These are phyloP conservation scores for rabbit (Oryctolagus cuniculus) DNA, from an alignment of 2,113 vertebrate species.

Conservation along the genomic window mOryCun1.1 NC_091448.1:25264501-25265000, in stretches of 20 bases:
- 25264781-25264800: background rate
- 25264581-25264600: too few species aligned
- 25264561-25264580: background rate
- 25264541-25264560: background rate
- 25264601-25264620: background rate
- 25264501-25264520: background rate
- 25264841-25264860: constrained; percentile 70
- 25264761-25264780: background rate
- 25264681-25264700: background rate
- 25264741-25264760: background rate
- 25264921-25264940: background rate
- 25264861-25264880: background rate
- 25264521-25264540: background rate
- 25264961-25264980: background rate
- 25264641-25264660: background rate
- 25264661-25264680: background rate
- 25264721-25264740: background rate
- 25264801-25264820: constrained; percentile 72
- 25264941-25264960: background rate
- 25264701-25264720: too few species aligned
- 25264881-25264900: background rate
- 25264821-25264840: constrained; percentile 65
- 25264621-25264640: background rate
- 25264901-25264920: background rate
- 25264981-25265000: background rate